Evolutionary conservation across 2,113 vertebrate species (phyloP).

Genomic region (Percina caprodes): DNA sequence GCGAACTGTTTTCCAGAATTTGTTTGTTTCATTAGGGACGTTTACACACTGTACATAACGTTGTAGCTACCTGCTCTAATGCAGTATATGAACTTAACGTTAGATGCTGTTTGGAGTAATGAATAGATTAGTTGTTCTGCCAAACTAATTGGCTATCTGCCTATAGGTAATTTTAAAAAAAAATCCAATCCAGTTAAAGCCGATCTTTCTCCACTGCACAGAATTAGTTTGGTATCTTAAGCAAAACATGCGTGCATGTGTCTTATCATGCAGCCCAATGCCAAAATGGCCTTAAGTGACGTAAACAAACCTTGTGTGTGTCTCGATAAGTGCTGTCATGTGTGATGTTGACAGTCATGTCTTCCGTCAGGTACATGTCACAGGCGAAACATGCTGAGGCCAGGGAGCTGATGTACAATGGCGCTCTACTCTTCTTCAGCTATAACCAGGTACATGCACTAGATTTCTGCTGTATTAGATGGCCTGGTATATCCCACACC

Average conservation of each 20-base stretch:
- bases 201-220: background rate
- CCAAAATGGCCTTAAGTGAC: background rate
- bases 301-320: background rate
- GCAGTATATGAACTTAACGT: background rate
- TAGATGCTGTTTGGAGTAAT: background rate
- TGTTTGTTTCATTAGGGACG: background rate
- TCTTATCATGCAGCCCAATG: background rate
- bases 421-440: slow-evolving; percentile 97
- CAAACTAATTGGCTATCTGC: background rate
- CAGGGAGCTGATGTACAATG: slow-evolving; percentile 96
- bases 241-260: background rate
- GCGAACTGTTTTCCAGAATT: background rate
- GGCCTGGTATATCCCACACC: background rate
- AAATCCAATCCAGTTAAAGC: background rate
- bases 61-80: background rate
- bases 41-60: background rate
- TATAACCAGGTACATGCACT: slow-evolving; percentile 90
- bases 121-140: background rate
- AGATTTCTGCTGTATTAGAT: background rate
- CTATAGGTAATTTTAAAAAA: background rate
- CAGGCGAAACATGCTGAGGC: slow-evolving; percentile 95
- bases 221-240: background rate
- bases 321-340: background rate
- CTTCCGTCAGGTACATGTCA: slow-evolving; percentile 92
- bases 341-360: slow-evolving; percentile 21